phyloP scores from a whole-genome alignment of 37 sponge, comb jelly and placozoan genomes.

The Cliona cf. orientalis region DNA sequence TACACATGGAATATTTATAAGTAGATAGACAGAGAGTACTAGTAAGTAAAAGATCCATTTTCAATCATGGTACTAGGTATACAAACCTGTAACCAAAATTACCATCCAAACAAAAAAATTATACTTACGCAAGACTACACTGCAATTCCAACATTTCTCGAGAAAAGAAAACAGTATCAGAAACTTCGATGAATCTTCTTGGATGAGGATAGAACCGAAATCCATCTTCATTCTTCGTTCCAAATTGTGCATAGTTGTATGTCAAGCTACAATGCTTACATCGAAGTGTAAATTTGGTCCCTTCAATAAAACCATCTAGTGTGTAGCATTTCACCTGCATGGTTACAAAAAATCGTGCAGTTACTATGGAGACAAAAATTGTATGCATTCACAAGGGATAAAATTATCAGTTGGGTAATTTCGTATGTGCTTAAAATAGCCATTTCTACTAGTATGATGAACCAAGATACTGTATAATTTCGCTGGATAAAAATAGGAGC shows the following conservation, averaged over 20 bases:
- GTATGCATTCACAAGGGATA: no score
- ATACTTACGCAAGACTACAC: slow-evolving; percentile 46
- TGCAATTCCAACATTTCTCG: slow-evolving; percentile 21
- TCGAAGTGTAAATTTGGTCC: slow-evolving; percentile 1
- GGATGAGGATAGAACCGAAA: slow-evolving; percentile 11
- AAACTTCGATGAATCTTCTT: slow-evolving; percentile 21
- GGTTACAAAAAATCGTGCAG: no score
- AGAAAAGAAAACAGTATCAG: slow-evolving; percentile 26
- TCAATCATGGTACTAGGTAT: background rate
- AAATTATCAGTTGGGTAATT: no score
- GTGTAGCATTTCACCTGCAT: slow-evolving; percentile 4
- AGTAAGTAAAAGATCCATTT: background rate
- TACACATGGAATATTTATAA: background rate
- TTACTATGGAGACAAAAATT: no score
- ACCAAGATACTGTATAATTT: no score
- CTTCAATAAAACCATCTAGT: background rate
- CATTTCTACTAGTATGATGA: no score
- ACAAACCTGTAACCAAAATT: background rate
- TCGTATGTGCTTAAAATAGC: no score
- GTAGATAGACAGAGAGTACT: background rate
- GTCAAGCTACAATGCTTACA: slow-evolving; percentile 16
- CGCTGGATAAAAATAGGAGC: no score
- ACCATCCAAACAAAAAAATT: background rate
- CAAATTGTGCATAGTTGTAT: slow-evolving; percentile 35
- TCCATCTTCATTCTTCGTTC: slow-evolving; percentile 21